These are phyloP conservation scores for Phortica magna DNA, from an alignment of 2,888 invertebrate genomes.

Conservation along the genomic window DNA sequence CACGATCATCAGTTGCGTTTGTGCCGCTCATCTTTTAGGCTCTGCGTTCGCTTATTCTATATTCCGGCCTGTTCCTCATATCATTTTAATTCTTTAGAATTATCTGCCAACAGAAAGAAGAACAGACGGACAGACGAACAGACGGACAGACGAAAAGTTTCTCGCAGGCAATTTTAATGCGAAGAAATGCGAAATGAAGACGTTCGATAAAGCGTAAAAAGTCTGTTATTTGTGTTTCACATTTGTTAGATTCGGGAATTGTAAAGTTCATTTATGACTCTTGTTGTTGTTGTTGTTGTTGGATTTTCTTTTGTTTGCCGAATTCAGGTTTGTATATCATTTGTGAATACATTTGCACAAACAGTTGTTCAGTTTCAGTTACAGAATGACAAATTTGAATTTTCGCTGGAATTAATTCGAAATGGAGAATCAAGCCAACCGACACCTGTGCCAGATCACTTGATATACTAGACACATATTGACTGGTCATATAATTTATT, in stretches of 20 bases:
- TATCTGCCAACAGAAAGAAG: slow-evolving; percentile 62
- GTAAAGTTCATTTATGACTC: slow-evolving; percentile 30
- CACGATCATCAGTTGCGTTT: slow-evolving; percentile 1
- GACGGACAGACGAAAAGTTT: slow-evolving; percentile 39
- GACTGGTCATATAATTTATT: no score
- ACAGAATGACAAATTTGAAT: slow-evolving; percentile 7
- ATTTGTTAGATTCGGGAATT: slow-evolving; percentile 52
- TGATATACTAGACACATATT: no score
- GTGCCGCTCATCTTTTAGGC: not conserved
- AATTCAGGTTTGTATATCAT: slow-evolving; percentile 21
- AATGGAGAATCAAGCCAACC: not conserved
- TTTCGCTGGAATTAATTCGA: not conserved
- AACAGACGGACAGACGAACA: slow-evolving; percentile 44
- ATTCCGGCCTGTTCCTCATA: slow-evolving; percentile 42
- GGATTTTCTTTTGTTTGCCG: slow-evolving; percentile 24
- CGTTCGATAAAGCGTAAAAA: not conserved
- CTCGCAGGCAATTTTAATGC: slow-evolving; percentile 22
- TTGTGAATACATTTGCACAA: not conserved
- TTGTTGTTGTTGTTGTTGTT: slow-evolving; percentile 37
- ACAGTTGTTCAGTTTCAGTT: slow-evolving; percentile 21
- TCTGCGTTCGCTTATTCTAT: not conserved
- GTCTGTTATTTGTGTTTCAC: slow-evolving; percentile 61
- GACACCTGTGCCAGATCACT: not conserved
- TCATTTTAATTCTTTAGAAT: slow-evolving; percentile 69
- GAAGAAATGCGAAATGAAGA: slow-evolving; percentile 9